Conservation (phyloP, 2,888 invertebrate genomes). For the Crossocerus cetratus region DNA sequence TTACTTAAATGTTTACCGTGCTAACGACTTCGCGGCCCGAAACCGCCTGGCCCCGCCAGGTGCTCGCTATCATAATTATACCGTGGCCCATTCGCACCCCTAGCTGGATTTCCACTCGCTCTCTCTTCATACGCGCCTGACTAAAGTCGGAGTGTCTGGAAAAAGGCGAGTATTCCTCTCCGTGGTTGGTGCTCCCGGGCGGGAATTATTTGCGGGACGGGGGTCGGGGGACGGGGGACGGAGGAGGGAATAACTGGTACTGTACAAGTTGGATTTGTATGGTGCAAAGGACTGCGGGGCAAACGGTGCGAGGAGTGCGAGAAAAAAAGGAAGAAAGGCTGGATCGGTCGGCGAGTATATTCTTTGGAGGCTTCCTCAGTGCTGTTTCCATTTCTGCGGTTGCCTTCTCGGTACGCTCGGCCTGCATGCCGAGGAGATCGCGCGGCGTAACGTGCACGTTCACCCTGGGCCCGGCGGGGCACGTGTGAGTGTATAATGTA, state of each 20-base stretch:
- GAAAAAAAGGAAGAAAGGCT: no score
- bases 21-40: conserved; percentile 67
- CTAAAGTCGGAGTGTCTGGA: no score
- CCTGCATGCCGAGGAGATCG: conserved; percentile 41
- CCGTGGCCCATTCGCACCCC: conserved; percentile 35
- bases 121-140: no score
- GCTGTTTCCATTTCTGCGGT: conserved; percentile 45
- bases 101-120: conserved; percentile 17
- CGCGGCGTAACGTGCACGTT: conserved; percentile 58
- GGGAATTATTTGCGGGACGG: no score
- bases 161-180: no score
- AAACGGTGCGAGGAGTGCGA: background rate
- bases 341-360: no score
- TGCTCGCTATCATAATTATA: conserved; percentile 72
- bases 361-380: conserved; percentile 20
- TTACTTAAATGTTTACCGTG: conserved; percentile 68
- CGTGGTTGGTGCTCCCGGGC: no score
- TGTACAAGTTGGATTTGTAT: background rate
- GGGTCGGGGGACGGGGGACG: no score
- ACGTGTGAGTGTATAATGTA: conserved; percentile 70
- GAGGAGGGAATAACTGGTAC: no score
- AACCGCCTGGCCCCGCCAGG: conserved; percentile 67
- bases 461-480: conserved; percentile 54
- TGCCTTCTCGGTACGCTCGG: conserved; percentile 42
- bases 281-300: background rate